These are phyloP conservation scores for Sphaeridia pumilis DNA, from an alignment of 2,888 invertebrate genomes.

Conservation along the genomic window DNA sequence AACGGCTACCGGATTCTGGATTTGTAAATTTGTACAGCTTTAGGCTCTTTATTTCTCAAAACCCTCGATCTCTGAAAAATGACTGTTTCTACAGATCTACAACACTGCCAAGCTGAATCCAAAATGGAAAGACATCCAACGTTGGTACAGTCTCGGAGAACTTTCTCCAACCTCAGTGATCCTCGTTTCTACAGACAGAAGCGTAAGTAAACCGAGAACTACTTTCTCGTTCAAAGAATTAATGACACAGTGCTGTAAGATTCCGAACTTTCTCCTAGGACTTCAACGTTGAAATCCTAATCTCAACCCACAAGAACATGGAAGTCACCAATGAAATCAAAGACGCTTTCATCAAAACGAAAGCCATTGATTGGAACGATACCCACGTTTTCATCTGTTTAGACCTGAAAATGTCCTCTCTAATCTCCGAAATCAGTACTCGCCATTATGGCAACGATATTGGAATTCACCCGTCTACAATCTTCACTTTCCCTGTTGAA, in stretches of 20 bases:
- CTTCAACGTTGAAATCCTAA: no score
- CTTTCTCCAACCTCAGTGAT: neutral
- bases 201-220: no score
- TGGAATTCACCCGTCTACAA: neutral
- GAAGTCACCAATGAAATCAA: neutral
- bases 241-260: no score
- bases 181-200: no score
- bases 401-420: neutral
- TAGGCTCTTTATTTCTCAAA: neutral
- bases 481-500: neutral
- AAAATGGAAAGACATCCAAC: neutral
- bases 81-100: no score
- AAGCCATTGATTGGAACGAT: neutral
- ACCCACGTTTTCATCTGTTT: neutral
- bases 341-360: neutral
- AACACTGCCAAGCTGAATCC: neutral
- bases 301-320: neutral
- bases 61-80: neutral
- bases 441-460: neutral
- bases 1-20: neutral
- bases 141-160: slow-evolving; percentile 3
- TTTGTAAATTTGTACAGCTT: neutral
- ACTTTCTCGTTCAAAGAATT: no score
- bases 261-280: no score
- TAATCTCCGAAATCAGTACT: neutral